Percentiles rank a stretch among this genome's conserved stretches.
Evolutionary conservation across 2,888 invertebrate genomes (phyloP).

Genomic region (Drosophila pegasa): DNA sequence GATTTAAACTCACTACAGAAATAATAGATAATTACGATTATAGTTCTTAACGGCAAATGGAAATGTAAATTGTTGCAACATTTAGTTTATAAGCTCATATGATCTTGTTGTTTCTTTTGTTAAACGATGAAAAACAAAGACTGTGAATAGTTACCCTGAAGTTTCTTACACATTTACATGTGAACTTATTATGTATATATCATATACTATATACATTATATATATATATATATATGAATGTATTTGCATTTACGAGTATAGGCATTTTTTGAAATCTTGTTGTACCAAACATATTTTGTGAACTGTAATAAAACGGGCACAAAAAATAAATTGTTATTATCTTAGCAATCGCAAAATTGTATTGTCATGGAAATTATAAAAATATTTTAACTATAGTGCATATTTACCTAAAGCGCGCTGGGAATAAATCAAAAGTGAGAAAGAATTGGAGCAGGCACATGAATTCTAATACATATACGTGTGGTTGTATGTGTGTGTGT

Average conservation of each 20-base stretch:
- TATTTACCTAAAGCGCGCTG: too few species aligned
- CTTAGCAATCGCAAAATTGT: background rate
- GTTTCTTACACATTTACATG: conserved; percentile 46
- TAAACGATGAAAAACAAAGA: conserved; percentile 57
- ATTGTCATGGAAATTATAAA: too few species aligned
- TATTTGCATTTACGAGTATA: conserved; percentile 54
- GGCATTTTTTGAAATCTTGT: conserved; percentile 57
- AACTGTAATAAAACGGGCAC: conserved; percentile 50
- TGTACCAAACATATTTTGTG: conserved; percentile 36
- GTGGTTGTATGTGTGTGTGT: background rate
- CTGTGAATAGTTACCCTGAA: conserved; percentile 73
- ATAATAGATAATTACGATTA: background rate
- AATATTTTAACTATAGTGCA: too few species aligned
- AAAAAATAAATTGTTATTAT: conserved; percentile 6
- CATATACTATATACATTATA: conserved; percentile 39
- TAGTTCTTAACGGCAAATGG: background rate
- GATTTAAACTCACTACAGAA: background rate
- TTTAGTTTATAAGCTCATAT: conserved; percentile 1
- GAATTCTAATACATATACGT: too few species aligned
- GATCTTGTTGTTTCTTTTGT: conserved; percentile 10
- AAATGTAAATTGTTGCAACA: conserved; percentile 18
- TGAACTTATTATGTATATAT: conserved; percentile 12
- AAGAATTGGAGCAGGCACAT: too few species aligned
- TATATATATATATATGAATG: conserved; percentile 23
- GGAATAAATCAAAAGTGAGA: too few species aligned